Evolutionary conservation across 1,140 invertebrate genomes (phyloP), one percentile per base, ranked within the genome.

Genomic region (Gryllus bimaculatus): DNA sequence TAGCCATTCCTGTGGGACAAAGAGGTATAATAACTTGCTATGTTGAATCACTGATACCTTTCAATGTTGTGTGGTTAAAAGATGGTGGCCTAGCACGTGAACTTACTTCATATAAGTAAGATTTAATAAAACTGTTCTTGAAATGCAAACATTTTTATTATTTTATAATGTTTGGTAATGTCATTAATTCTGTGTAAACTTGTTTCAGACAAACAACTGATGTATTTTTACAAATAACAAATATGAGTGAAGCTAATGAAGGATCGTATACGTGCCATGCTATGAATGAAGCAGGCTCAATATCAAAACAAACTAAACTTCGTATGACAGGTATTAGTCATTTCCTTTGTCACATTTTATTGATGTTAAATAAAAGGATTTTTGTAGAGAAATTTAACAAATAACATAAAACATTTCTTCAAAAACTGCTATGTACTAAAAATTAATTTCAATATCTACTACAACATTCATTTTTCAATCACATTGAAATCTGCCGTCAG

Each of bases 31-130:
- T 91, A 12, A 85, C 82, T 0, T 91, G 90, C 82, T 81, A 83
- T 39, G 87, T 90, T 4, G 84, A 89, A 78, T 89, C 88, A 79
- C 81, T 86, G n/a, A 84, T 89, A 7, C 88, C 89, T 0, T 90
- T 87, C 83, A 84, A 83, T 48, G 85, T 90, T 3, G 84, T 85
- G 77, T 90, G 89, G 88, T 87, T 83, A 74, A 86, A 86, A 80
- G 84, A 87, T 82, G 81, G 82, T 18, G 49, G 39, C 18, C 39
- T 73, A 18, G 47, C 76, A n/a, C 76, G 48, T 26, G 39, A 48
- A n/a, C 39, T 7, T 20, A 54, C n/a, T n/a, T 26, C 48, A 15
- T 79, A 77, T 48, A 26, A 77, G 79, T 79, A 66, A 77, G 79
- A 77, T 74, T 12, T 47, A 13, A 48, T 74, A 18, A n/a, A 3